Base-by-base conservation (phyloP, 2,888 invertebrate species). In the Entomobrya multifasciata region DNA sequence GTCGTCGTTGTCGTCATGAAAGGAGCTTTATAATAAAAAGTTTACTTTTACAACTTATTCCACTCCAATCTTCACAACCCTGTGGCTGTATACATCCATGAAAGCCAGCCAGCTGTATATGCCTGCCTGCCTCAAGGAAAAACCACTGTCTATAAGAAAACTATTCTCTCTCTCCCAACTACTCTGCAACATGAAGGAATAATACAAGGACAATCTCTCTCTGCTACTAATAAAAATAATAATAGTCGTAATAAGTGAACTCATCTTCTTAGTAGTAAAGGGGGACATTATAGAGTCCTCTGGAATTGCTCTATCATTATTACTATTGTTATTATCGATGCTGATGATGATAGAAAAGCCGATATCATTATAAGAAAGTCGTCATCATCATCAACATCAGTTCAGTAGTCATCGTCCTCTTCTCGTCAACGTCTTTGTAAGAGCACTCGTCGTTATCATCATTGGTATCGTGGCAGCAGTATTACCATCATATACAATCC, bases 371-470 rank as follows among this genome's bases (percentile, higher is more conserved):
- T 72, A 27, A 27, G 6, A n/a, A 76, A 76, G 76, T 30, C 30
- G 25, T 27, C 72, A 52, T 25, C 30, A 8, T 76, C 22, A 41
- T 49, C 74, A 10, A 20, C 8, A 10, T n/a, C 5, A 13, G 36
- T 22, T 36, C 36, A 1, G 15, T 22, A 13, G 15, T 15, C 11
- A 25, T 22, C 15, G 47, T 47, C 11, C 15, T 47, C 52, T n/a
- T 25, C 22, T 72, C 72, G 72, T 49, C 72, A 52, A 72, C 49
- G 72, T 72, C 47, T 72, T 72, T 72, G 52, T 72, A 72, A 72
- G 49, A 72, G 41, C 11, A 20, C 76, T 41, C 52, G 76, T 36
- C 55, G 36, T 76, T 55, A 76, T 49, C 76, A 76, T 55, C 55
- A 57, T 76, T 76, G 76, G 41, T 76, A 57, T 76, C 15, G 74